These are phyloP conservation scores for Ctenodactylus gundi DNA, from an alignment of 2,113 vertebrate species.

Conservation along the genomic window DNA sequence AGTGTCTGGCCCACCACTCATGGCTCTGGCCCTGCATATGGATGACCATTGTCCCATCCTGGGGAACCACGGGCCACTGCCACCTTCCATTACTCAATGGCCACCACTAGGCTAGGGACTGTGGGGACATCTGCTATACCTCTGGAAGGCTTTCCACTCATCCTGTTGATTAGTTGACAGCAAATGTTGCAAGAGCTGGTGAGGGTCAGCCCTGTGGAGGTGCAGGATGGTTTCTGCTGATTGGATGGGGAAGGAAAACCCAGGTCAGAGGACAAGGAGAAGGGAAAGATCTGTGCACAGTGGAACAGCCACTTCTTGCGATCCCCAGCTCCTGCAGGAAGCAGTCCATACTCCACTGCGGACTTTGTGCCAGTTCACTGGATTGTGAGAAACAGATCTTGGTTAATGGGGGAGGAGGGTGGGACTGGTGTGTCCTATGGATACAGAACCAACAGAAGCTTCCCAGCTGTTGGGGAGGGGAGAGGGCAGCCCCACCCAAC, in stretches of 20 bases:
- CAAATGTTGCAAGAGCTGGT: neutral
- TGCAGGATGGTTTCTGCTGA: too few relatives aligned
- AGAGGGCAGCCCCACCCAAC: neutral
- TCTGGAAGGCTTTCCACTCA: too few relatives aligned
- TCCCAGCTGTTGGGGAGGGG: accelerated
- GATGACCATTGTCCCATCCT: too few relatives aligned
- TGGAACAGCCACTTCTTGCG: neutral
- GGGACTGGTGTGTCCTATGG: accelerated
- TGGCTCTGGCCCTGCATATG: neutral
- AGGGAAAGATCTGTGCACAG: accelerated
- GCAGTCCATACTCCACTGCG: accelerated
- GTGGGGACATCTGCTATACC: too few relatives aligned
- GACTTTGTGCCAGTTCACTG: neutral
- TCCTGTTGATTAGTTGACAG: neutral
- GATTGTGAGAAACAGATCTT: neutral
- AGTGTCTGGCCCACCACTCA: too few relatives aligned
- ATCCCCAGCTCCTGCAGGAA: neutral
- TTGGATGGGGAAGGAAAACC: neutral
- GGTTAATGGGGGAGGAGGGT: accelerated
- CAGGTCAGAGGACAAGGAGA: neutral
- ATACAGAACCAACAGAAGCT: neutral
- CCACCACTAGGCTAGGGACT: neutral
- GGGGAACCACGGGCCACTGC: neutral
- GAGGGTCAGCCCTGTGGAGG: too few relatives aligned
- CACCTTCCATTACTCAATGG: too few relatives aligned